These are phyloP conservation scores for Cryptoblepharus egeriae DNA, from an alignment of 2,797 vertebrate genomes.

Conservation along the genomic window DNA sequence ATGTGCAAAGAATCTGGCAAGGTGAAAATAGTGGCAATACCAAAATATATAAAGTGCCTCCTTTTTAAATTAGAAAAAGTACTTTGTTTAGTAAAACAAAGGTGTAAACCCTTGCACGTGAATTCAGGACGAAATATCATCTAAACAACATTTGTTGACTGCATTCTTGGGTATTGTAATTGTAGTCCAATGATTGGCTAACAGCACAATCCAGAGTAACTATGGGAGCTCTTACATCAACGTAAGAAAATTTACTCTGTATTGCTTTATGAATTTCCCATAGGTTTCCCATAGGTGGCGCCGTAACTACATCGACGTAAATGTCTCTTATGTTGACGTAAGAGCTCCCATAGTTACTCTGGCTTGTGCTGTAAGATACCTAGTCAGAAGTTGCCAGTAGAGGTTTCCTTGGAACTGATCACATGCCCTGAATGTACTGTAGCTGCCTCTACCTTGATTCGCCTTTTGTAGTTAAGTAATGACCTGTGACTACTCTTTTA, in stretches of 20 bases:
- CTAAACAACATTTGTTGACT: slow-evolving; percentile 44
- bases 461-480: slow-evolving; percentile 65
- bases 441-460: slow-evolving; percentile 71
- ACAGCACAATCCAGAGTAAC: too few species aligned
- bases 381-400: slow-evolving; percentile 53
- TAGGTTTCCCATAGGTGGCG: too few species aligned
- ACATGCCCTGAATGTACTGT: slow-evolving; percentile 69
- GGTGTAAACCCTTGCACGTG: slow-evolving; percentile 61
- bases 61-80: slow-evolving; percentile 59
- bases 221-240: too few species aligned
- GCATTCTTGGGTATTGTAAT: slow-evolving; percentile 62
- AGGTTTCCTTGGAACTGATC: slow-evolving; percentile 50
- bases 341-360: too few species aligned
- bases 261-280: too few species aligned
- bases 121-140: slow-evolving; percentile 62
- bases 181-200: slow-evolving; percentile 61
- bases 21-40: slow-evolving; percentile 64
- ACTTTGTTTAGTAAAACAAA: slow-evolving; percentile 54
- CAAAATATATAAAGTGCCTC: slow-evolving; percentile 73
- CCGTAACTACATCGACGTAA: too few species aligned
- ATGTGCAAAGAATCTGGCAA: slow-evolving; percentile 58
- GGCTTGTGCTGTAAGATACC: too few species aligned
- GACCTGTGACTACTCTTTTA: slow-evolving; percentile 57
- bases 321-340: too few species aligned
- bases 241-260: too few species aligned